Conservation (phyloP, 2,888 invertebrate genomes). For the Athalia circularis region DNA sequence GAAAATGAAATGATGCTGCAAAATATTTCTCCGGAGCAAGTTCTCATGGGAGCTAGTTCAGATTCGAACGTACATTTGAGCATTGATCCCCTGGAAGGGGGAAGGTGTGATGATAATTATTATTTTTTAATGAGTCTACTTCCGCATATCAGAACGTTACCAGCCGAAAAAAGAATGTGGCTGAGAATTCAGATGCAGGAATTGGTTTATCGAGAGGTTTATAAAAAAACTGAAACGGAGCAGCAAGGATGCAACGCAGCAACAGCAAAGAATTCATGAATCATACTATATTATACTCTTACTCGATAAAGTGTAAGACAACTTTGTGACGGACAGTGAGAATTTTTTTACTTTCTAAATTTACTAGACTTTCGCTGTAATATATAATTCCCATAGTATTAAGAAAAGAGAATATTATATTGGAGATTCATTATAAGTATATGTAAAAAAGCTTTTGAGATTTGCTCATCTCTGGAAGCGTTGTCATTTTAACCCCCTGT, state of each 20-base stretch:
- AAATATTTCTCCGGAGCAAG: slow-evolving; percentile 67
- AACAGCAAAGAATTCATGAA: background rate
- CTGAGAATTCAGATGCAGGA: slow-evolving; percentile 73
- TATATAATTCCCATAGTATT: no score
- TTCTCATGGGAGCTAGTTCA: slow-evolving; percentile 61
- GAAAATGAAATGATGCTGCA: slow-evolving; percentile 68
- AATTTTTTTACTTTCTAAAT: slow-evolving; percentile 4
- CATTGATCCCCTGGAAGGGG: slow-evolving; percentile 63
- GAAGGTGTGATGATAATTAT: slow-evolving; percentile 71
- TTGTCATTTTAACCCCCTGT: no score
- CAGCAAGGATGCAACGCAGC: background rate
- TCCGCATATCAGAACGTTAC: slow-evolving; percentile 69
- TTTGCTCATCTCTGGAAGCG: no score
- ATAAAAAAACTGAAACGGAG: slow-evolving; percentile 57
- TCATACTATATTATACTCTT: background rate
- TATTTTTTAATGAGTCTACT: slow-evolving; percentile 72
- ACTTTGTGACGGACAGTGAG: no score
- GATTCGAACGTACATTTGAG: slow-evolving; percentile 61
- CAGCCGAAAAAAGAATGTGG: slow-evolving; percentile 69
- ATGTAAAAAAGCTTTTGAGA: no score
- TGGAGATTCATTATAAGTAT: no score
- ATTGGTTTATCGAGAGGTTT: slow-evolving; percentile 70
- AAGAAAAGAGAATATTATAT: no score
- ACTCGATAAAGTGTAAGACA: background rate
- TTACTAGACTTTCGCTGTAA: no score